A percentile compares a stretch with the other conserved stretches of the same genome.
These are phyloP conservation scores for Papilio xuthus DNA, from an alignment of 1,140 invertebrate genomes.

Conservation along the genomic window DNA sequence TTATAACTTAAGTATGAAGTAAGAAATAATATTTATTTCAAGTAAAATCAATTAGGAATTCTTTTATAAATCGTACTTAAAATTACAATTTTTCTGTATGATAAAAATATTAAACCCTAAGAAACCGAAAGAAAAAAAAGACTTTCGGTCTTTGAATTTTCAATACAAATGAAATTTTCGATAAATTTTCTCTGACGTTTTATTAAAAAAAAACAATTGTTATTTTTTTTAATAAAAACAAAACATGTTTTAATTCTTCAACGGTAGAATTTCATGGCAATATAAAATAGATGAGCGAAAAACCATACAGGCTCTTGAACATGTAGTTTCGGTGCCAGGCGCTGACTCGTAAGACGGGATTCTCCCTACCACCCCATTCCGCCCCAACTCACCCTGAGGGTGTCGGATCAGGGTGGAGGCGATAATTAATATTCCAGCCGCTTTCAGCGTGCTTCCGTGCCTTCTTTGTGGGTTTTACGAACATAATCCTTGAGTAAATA, in stretches of 20 bases:
- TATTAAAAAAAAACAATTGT: no score
- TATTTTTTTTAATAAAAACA: no score
- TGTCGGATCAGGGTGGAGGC: slow-evolving; percentile 38
- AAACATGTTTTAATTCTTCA: not conserved
- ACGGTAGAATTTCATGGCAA: not conserved
- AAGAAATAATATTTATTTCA: no score
- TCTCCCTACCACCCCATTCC: slow-evolving; percentile 27
- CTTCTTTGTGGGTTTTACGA: slow-evolving; percentile 57
- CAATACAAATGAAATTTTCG: no score
- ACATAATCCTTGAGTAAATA: slow-evolving; percentile 44
- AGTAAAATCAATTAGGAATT: no score
- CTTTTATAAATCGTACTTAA: no score
- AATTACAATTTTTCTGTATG: no score
- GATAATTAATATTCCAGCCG: slow-evolving; percentile 71
- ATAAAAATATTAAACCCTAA: no score
- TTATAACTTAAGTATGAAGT: no score
- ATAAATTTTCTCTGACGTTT: no score
- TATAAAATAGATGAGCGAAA: not conserved
- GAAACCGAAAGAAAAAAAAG: no score
- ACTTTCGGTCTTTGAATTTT: no score
- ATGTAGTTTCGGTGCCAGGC: slow-evolving; percentile 63
- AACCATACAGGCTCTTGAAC: slow-evolving; percentile 39
- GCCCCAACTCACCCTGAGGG: slow-evolving; percentile 6
- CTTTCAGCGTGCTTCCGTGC: slow-evolving; percentile 55
- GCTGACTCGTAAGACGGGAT: slow-evolving; percentile 44